A percentile compares a stretch with the other conserved stretches of the same genome.
Evolutionary conservation across 2,113 vertebrate species (phyloP).

Genomic region (Sphaerodactylus townsendi): DNA sequence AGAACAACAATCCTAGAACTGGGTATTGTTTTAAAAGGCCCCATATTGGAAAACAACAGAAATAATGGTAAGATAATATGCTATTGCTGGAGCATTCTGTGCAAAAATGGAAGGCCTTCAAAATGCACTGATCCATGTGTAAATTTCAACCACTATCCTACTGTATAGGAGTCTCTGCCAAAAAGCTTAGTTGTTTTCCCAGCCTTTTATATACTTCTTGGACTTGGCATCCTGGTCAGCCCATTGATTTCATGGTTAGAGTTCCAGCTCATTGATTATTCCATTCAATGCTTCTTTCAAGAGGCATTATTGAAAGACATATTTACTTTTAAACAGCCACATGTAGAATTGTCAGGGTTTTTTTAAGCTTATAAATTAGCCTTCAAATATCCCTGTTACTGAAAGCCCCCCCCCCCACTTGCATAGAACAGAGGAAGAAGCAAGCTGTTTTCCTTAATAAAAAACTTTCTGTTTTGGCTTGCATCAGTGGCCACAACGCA

Average conservation of each 20-base stretch:
- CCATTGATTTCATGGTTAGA: constrained; percentile 53
- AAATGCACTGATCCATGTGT: neutral
- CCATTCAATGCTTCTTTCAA: constrained; percentile 44
- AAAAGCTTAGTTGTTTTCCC: constrained; percentile 70
- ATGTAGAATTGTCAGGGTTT: neutral
- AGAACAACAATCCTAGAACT: neutral
- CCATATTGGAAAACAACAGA: constrained; percentile 40
- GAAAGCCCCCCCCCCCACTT: constrained; percentile 33
- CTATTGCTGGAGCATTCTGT: constrained; percentile 41
- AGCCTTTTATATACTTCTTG: constrained; percentile 67
- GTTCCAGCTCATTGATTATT: constrained; percentile 65
- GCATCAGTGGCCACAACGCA: constrained; percentile 65
- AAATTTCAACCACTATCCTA: constrained; percentile 40
- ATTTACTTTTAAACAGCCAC: constrained; percentile 60
- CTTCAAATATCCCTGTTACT: constrained; percentile 28
- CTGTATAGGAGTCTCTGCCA: constrained; percentile 48
- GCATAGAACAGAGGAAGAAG: constrained; percentile 51
- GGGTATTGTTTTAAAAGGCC: constrained; percentile 37
- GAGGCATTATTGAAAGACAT: constrained; percentile 54
- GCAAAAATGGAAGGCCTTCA: neutral
- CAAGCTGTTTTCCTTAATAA: constrained; percentile 65
- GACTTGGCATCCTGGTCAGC: constrained; percentile 51
- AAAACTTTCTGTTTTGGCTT: constrained; percentile 65
- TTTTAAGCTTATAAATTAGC: constrained; percentile 56
- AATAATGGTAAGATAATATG: constrained; percentile 36